phyloP scores from a whole-genome alignment of 2,113 vertebrate genomes.

The Oreotrochilus melanogaster region DNA sequence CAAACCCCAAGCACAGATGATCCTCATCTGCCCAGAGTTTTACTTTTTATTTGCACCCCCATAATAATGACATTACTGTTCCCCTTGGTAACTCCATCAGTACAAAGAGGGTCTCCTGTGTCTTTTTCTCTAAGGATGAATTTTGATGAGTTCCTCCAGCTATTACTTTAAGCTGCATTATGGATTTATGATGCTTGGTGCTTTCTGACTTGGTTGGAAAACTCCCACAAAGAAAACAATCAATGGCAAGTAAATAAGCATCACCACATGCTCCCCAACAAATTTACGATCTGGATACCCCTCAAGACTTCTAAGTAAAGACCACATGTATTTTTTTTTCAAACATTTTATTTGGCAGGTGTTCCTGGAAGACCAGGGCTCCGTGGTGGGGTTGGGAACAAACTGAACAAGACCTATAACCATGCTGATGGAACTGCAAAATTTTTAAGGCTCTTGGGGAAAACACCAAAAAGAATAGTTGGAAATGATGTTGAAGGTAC shows the following conservation, averaged over 20 bases:
- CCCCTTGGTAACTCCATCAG: not conserved
- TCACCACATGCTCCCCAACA: not conserved
- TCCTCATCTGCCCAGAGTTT: not conserved
- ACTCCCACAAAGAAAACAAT: not conserved
- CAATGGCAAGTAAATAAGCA: not conserved
- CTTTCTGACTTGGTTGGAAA: not conserved
- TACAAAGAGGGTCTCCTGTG: not conserved
- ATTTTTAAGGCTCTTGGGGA: not conserved
- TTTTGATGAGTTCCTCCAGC: not conserved
- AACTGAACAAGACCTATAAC: not conserved
- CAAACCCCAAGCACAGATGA: not conserved
- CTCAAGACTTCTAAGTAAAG: slow-evolving; percentile 15
- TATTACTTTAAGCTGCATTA: not conserved
- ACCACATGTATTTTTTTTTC: not conserved
- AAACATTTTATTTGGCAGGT: slow-evolving; percentile 51
- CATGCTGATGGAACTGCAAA: not conserved
- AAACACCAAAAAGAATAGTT: slow-evolving; percentile 4
- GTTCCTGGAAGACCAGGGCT: slow-evolving; percentile 28
- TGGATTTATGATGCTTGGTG: not conserved
- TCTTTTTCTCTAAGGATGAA: not conserved
- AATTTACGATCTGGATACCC: not conserved
- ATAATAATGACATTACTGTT: not conserved
- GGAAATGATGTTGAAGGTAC: not conserved
- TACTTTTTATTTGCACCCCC: not conserved
- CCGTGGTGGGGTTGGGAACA: not conserved